Evolutionary conservation across 1,140 invertebrate genomes (phyloP).

Genomic region (Acromyrmex charruanus): DNA sequence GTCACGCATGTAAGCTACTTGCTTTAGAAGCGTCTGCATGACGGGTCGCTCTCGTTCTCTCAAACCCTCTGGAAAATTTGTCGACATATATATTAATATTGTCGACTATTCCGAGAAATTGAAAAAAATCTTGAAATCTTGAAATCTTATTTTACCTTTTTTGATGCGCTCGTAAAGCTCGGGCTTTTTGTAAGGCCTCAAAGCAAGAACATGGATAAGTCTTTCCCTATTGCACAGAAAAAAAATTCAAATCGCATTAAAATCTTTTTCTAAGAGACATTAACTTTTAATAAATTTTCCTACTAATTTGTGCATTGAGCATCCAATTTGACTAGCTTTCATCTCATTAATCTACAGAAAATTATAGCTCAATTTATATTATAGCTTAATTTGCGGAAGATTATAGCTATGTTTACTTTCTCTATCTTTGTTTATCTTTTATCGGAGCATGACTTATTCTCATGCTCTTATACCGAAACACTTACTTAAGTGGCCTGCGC

Average conservation of each 20-base stretch:
- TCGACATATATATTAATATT: constrained; percentile 11
- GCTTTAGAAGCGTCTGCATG: constrained; percentile 91
- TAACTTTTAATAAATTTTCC: neutral
- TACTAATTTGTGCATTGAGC: neutral
- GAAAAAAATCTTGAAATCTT: neutral
- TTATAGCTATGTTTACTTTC: neutral
- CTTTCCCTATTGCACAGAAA: constrained; percentile 91
- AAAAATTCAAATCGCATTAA: constrained; percentile 50
- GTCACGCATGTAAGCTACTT: constrained; percentile 93
- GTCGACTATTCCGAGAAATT: neutral
- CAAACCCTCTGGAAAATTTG: constrained; percentile 91
- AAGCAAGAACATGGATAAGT: constrained; percentile 96
- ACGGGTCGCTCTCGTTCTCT: constrained; percentile 93
- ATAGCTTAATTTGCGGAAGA: neutral
- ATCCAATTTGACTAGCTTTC: neutral
- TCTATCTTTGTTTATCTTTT: neutral
- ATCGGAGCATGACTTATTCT: constrained; percentile 9
- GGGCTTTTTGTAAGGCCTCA: constrained; percentile 97
- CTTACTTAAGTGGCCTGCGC: constrained; percentile 91
- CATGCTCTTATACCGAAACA: constrained; percentile 47
- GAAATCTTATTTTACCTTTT: constrained; percentile 88
- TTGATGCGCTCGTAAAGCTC: constrained; percentile 93
- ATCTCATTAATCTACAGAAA: neutral
- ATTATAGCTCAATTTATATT: neutral
- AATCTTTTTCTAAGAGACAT: neutral